phyloP scores from a whole-genome alignment of 2,113 vertebrate genomes.

The Psittacula cyanocephala region DNA sequence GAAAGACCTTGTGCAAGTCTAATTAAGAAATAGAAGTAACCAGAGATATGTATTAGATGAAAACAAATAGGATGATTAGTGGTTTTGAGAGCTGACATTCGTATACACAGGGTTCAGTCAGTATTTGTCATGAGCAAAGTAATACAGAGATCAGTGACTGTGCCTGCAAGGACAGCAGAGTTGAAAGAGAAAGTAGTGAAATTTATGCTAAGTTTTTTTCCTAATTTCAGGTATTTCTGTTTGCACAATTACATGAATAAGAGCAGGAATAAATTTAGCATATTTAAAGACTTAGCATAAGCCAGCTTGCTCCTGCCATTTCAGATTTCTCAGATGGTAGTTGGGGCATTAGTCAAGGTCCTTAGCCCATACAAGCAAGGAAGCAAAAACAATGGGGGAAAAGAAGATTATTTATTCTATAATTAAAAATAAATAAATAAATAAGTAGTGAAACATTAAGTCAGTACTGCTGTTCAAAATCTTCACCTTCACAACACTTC shows the following conservation, averaged over 20 bases:
- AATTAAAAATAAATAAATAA: neutral
- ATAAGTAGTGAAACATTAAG: neutral
- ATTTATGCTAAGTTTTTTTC: neutral
- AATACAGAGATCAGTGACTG: neutral
- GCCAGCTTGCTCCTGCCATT: neutral
- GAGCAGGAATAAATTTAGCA: neutral
- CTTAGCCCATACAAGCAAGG: neutral
- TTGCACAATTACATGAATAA: neutral
- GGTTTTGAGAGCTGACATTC: neutral
- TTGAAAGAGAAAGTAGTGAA: neutral
- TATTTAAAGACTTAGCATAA: neutral
- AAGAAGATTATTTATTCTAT: neutral
- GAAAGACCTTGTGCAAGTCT: neutral
- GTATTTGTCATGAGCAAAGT: neutral
- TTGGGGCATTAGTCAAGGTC: accelerated
- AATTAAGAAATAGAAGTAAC: neutral
- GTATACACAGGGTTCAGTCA: accelerated
- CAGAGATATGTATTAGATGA: neutral
- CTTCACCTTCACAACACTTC: neutral
- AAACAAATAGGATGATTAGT: neutral
- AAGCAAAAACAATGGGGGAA: neutral
- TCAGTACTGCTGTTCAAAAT: neutral
- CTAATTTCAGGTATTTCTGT: neutral
- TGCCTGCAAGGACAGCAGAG: neutral
- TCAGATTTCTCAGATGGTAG: neutral